Evolutionary conservation across 2,888 invertebrate genomes (phyloP).

Genomic region (Napeogenes inachia): DNA sequence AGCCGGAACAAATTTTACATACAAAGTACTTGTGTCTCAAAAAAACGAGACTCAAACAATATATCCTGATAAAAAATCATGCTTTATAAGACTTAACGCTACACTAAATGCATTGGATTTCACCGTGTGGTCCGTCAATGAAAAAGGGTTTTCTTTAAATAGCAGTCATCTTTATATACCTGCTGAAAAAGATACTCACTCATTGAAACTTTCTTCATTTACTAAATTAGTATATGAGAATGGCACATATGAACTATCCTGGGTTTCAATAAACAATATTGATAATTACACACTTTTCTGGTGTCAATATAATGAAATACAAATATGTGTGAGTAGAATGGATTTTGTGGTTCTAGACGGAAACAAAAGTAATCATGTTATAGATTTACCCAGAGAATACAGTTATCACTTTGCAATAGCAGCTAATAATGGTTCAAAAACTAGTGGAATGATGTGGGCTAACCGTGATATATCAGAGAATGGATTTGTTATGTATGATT

Average conservation of each 20-base stretch:
- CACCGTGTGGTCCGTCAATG: slow-evolving; percentile 80
- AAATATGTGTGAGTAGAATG: slow-evolving; percentile 75
- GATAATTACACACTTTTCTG: slow-evolving; percentile 89
- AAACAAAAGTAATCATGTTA: slow-evolving; percentile 70
- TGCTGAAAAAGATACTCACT: slow-evolving; percentile 59
- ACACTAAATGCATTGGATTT: slow-evolving; percentile 64
- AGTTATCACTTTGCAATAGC: slow-evolving; percentile 89
- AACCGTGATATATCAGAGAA: slow-evolving; percentile 79
- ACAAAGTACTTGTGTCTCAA: slow-evolving; percentile 73
- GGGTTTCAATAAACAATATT: slow-evolving; percentile 79
- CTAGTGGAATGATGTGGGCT: slow-evolving; percentile 92
- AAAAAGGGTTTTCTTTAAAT: slow-evolving; percentile 75
- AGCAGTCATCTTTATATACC: slow-evolving; percentile 80
- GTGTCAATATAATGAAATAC: slow-evolving; percentile 76
- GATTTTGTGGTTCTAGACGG: slow-evolving; percentile 60
- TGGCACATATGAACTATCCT: slow-evolving; percentile 52
- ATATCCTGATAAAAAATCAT: slow-evolving; percentile 71
- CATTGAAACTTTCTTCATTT: slow-evolving; percentile 75
- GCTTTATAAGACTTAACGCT: slow-evolving; percentile 79
- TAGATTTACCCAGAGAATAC: slow-evolving; percentile 77
- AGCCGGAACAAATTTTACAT: slow-evolving; percentile 86
- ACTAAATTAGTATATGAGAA: slow-evolving; percentile 85
- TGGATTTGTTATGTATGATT: slow-evolving; percentile 75
- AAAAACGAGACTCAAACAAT: slow-evolving; percentile 51
- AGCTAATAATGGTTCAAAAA: slow-evolving; percentile 81